Evolutionary conservation across 2,797 vertebrate species (phyloP).

Genomic region (Benthosema pterotum): DNA sequence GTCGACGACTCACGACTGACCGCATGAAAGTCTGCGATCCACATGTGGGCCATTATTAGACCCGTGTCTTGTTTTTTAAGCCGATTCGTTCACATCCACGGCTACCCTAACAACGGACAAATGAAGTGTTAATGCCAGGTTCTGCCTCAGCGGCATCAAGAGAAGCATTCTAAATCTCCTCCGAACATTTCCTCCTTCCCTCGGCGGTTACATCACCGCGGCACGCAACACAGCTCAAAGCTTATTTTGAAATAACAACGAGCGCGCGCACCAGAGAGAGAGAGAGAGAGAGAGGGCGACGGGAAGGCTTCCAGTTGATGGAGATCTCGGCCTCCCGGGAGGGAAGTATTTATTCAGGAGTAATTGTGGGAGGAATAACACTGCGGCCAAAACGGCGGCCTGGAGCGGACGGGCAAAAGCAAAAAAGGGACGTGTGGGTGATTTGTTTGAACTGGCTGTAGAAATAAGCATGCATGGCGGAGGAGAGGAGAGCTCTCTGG

Average conservation of each 20-base stretch:
- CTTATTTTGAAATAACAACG: not conserved
- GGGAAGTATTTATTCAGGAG: constrained; percentile 76
- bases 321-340: constrained; percentile 60
- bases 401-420: constrained; percentile 67
- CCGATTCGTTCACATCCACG: constrained; percentile 44
- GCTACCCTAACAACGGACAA: constrained; percentile 12
- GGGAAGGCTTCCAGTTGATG: constrained; percentile 56
- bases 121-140: too few species aligned
- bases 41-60: too few species aligned
- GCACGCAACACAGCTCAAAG: not conserved
- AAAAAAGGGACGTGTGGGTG: constrained; percentile 65
- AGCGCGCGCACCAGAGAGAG: not conserved
- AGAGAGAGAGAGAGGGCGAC: too few species aligned
- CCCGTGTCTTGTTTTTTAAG: constrained; percentile 10
- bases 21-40: too few species aligned
- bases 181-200: not conserved
- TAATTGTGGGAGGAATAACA: constrained; percentile 74
- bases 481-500: constrained; percentile 53
- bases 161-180: too few species aligned
- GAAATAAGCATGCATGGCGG: constrained; percentile 80
- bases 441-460: constrained; percentile 84
- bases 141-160: too few species aligned
- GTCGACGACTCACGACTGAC: too few species aligned
- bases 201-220: not conserved
- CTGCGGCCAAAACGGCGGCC: constrained; percentile 50